These are phyloP conservation scores for Phyllostomus hastatus DNA, from an alignment of 2,113 vertebrate species.

Conservation along the genomic window DNA sequence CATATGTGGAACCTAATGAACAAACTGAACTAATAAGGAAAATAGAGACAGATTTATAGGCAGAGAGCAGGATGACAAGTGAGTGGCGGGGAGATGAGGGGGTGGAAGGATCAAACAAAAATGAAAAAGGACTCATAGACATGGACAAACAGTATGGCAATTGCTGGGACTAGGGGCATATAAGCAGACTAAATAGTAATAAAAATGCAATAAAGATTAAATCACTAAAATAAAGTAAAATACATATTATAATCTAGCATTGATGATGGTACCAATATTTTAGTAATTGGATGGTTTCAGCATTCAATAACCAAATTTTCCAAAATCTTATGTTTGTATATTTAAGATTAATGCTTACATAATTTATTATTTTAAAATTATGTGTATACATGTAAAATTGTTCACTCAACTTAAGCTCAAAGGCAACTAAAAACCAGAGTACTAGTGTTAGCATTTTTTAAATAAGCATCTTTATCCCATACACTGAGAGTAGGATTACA, in stretches of 20 bases:
- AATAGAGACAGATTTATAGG: too few species aligned
- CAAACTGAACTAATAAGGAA: too few species aligned
- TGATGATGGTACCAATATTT: constrained; percentile 48
- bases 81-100: too few species aligned
- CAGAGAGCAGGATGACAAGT: too few species aligned
- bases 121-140: too few species aligned
- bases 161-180: too few species aligned
- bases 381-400: constrained; percentile 54
- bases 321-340: constrained; percentile 12
- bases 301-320: constrained; percentile 70
- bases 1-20: too few species aligned
- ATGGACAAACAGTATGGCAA: too few species aligned
- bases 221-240: too few species aligned
- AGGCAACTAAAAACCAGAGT: not conserved
- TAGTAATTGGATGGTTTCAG: constrained; percentile 48
- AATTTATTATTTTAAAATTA: constrained; percentile 68
- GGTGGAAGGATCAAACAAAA: too few species aligned
- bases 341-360: constrained; percentile 38
- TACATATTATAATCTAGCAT: not conserved
- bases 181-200: too few species aligned
- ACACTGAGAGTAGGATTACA: constrained; percentile 31
- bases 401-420: constrained; percentile 54
- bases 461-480: constrained; percentile 22
- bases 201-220: too few species aligned
- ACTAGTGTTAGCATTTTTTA: constrained; percentile 34